Percentiles rank a stretch among this genome's conserved stretches.
phyloP scores from a whole-genome alignment of 2,888 invertebrate genomes.

The Artemia sinica region DNA sequence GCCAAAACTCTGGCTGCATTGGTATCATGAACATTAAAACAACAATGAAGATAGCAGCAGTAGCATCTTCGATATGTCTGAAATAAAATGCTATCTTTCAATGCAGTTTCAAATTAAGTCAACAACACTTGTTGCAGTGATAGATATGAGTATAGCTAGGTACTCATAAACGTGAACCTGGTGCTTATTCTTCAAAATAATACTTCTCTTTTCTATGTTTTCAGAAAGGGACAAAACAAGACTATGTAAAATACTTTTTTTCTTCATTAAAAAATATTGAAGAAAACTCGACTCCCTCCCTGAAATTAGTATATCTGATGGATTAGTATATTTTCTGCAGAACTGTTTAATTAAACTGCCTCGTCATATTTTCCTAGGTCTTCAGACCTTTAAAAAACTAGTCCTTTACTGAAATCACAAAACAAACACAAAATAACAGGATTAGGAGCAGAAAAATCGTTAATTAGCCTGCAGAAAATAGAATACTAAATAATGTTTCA shows the following conservation, averaged over 20 bases:
- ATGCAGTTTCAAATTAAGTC: background rate
- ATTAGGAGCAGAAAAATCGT: background rate
- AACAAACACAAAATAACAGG: too few relatives aligned
- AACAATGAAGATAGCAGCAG: constrained; percentile 32
- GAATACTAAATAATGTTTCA: too few relatives aligned
- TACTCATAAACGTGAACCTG: background rate
- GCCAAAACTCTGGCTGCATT: constrained; percentile 27
- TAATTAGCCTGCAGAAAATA: background rate
- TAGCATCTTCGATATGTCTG: constrained; percentile 19
- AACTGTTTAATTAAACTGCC: background rate
- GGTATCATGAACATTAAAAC: constrained; percentile 35
- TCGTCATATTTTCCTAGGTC: constrained; percentile 14
- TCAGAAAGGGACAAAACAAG: background rate
- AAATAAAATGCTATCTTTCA: background rate
- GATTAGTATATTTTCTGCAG: background rate
- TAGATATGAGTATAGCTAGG: background rate
- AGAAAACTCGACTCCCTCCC: too few relatives aligned
- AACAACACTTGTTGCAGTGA: background rate
- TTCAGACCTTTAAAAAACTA: background rate
- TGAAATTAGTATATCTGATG: too few relatives aligned
- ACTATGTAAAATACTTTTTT: too few relatives aligned
- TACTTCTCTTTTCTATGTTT: too few relatives aligned
- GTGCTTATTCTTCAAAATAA: too few relatives aligned
- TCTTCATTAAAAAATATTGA: background rate
- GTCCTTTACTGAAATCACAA: too few relatives aligned